These are phyloP conservation scores for Cranoglanis bouderius DNA, from an alignment of 2,113 vertebrate species.

Conservation along the genomic window DNA sequence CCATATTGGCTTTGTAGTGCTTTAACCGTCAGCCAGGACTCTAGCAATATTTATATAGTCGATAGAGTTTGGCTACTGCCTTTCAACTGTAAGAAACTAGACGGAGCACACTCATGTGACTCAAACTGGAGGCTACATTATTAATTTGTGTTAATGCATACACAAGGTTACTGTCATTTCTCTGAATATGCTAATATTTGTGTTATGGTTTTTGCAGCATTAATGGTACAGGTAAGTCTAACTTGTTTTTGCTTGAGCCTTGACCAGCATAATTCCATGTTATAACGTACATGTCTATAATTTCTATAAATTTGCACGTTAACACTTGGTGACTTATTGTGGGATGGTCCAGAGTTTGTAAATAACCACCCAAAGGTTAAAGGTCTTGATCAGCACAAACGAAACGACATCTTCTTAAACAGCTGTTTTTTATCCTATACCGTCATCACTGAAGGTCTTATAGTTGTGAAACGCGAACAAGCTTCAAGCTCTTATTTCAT, in stretches of 20 bases:
- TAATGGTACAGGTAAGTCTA: slow-evolving; percentile 35
- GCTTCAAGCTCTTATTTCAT: not conserved
- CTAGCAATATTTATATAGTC: not conserved
- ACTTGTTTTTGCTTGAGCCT: not conserved
- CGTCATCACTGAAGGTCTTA: not conserved
- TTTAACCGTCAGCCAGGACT: not conserved
- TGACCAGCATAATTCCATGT: not conserved
- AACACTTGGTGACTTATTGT: not conserved
- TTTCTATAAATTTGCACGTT: not conserved
- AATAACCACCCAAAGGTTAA: not conserved
- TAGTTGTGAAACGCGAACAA: not conserved
- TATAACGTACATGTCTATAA: no score
- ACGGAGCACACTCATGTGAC: not conserved
- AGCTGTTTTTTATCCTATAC: no score
- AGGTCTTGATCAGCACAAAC: not conserved
- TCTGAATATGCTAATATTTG: slow-evolving; percentile 10
- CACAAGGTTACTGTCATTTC: no score
- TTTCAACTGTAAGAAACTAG: not conserved
- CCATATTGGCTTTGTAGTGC: not conserved
- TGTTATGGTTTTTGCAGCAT: not conserved
- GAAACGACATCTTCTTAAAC: not conserved
- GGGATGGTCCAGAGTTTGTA: not conserved
- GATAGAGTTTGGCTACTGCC: no score
- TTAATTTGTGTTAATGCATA: not conserved
- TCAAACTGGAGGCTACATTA: not conserved